A percentile compares a stretch with the other conserved stretches of the same genome.
Conservation (phyloP, 1,140 invertebrate species). For the Zaprionus vittiger region DNA sequence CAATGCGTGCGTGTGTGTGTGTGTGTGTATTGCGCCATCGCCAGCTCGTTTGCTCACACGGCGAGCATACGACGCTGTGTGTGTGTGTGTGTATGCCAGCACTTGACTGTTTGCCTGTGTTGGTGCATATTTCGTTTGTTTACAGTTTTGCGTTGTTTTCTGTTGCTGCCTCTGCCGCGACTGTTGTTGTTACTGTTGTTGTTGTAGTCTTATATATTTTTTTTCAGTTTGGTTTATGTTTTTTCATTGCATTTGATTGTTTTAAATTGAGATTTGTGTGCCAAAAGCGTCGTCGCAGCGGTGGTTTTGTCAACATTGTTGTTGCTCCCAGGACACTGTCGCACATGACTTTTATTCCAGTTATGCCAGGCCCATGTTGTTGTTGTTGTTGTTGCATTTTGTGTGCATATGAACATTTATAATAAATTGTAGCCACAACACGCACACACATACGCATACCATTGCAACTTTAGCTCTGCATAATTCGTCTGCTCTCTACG, state of each 20-base stretch:
- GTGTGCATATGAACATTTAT: slow-evolving; percentile 43
- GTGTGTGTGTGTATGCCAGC: slow-evolving; percentile 21
- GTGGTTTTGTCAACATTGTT: slow-evolving; percentile 33
- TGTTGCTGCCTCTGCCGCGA: slow-evolving; percentile 15
- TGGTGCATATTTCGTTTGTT: slow-evolving; percentile 63
- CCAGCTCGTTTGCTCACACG: slow-evolving; percentile 14
- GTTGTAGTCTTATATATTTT: slow-evolving; percentile 28
- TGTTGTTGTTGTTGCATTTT: slow-evolving; percentile 26
- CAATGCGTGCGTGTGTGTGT: slow-evolving; percentile 1
- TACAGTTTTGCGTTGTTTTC: slow-evolving; percentile 61
- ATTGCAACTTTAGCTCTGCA: slow-evolving; percentile 25
- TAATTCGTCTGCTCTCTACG: slow-evolving; percentile 23
- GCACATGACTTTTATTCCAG: slow-evolving; percentile 28
- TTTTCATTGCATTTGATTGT: slow-evolving; percentile 76
- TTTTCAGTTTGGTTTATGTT: slow-evolving; percentile 51
- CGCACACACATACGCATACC: slow-evolving; percentile 11
- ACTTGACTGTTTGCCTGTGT: slow-evolving; percentile 38
- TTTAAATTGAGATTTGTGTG: slow-evolving; percentile 79
- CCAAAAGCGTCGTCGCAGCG: slow-evolving; percentile 53
- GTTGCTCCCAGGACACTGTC: slow-evolving; percentile 35
- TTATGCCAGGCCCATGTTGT: not conserved
- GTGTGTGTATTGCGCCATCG: slow-evolving; percentile 48
- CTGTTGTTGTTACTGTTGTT: slow-evolving; percentile 17
- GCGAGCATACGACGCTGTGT: slow-evolving; percentile 1
- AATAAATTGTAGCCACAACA: slow-evolving; percentile 36